Evolutionary conservation across 2,113 vertebrate species (phyloP), one percentile per base, ranked within the genome.

Genomic region (Cyanoramphus novaezelandiae): DNA sequence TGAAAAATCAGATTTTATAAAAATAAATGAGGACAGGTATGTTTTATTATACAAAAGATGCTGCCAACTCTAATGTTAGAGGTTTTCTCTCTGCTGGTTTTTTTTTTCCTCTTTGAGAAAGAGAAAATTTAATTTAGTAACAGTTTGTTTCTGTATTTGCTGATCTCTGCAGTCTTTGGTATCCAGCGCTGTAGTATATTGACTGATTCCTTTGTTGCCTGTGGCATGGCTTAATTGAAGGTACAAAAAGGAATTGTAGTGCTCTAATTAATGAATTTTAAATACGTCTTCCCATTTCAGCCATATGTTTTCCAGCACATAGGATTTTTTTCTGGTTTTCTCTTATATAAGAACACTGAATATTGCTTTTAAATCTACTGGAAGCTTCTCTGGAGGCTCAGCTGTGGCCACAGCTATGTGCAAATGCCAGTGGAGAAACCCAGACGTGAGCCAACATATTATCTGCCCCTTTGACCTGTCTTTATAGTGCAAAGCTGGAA

Each of bases 1-100:
- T 65, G 29, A 57, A 93, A 92, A 88, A 77, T 62, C 25, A 43
- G 43, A 13, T 93, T 64, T 90, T 69, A 13, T 77, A 74, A 81
- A 82, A 82, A 29, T 25, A 77, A 11, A 46, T 74, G 41, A 60
- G 33, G 25, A 39, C 37, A 74, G 69, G 50, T 91, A 37, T 20
- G 21, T 69, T 83, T 91, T 72, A 37, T 92, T 91, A 37, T 7
- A 9, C 33, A 35, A 37, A 17, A 77, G 59, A 50, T 59, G 17
- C 46, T 89, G 31, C 53, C 68, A 74, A 20, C 7, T 86, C 31
- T 62, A 75, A 39, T 0, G 1, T 87, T 68, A 46, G 21, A 7
- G 1, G 6, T 88, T 83, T 87, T 43, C 3, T 5, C 20, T 78
- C 25, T 1, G 1, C 18, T 83, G 7, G 37, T 37, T 37, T 59